These are phyloP conservation scores for Metellina segmentata DNA, from an alignment of 2,888 invertebrate species.

Conservation along the genomic window DNA sequence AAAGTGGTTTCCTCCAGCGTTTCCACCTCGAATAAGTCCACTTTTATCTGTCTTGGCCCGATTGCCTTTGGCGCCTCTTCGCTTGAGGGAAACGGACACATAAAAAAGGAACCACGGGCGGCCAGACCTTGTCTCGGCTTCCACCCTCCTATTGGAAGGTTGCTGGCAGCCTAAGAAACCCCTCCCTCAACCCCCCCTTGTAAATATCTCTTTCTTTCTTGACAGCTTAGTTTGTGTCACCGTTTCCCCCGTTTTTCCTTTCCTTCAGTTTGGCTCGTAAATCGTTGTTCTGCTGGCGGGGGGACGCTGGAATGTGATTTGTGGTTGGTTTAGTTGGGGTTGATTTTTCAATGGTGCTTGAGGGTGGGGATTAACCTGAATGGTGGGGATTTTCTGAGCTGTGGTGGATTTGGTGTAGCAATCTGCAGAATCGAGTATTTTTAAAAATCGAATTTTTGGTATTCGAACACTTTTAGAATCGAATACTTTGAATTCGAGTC, in stretches of 20 bases:
- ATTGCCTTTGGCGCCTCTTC: constrained; percentile 52
- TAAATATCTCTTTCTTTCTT: constrained; percentile 14
- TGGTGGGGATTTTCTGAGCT: not conserved
- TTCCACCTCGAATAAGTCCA: not conserved
- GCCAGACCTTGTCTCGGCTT: not conserved
- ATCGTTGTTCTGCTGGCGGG: not conserved
- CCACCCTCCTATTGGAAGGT: not conserved
- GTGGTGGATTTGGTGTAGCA: not conserved
- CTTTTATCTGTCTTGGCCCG: not conserved
- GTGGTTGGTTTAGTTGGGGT: not conserved
- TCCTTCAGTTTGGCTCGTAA: not conserved
- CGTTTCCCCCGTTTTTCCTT: not conserved
- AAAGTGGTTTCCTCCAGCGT: not conserved
- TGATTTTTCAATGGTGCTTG: not conserved
- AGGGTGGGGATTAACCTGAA: no score
- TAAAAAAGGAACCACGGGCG: constrained; percentile 52
- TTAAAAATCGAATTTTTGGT: no score
- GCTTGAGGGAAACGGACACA: constrained; percentile 22
- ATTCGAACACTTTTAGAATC: no score
- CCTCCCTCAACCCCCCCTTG: not conserved
- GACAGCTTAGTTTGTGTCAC: constrained; percentile 53
- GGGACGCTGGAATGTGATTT: not conserved
- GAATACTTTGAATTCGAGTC: no score
- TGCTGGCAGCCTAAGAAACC: not conserved
- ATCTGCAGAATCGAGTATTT: not conserved